Evolutionary conservation across 2,888 invertebrate species (phyloP), one percentile per base, ranked within the genome.

Genomic region (Eulithis testata): DNA sequence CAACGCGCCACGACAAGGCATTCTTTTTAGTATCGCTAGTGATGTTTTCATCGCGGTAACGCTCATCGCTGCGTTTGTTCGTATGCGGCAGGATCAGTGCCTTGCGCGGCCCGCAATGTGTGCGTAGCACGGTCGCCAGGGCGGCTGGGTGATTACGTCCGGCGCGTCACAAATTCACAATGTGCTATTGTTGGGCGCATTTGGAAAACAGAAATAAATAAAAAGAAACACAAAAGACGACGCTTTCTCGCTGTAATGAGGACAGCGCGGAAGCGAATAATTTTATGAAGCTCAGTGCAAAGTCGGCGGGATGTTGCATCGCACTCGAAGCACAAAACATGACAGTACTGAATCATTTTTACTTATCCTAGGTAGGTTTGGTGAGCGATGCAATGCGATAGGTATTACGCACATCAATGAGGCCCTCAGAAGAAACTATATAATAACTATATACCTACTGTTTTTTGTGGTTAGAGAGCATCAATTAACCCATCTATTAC

Each of bases 171-270:
- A n/a, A 12, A 11, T 40, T 50, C 58, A 59, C 66, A 66, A 69
- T 69, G 66, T 64, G 49, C 64, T 57, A 66, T 69, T 66, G 69
- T 69, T 66, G 60, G 27, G 49, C 45, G 55, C 63, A 59, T 66
- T 66, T 63, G 54, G 57, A 64, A 50, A 65, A 63, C 55, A 54
- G 40, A 64, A 65, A 63, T 66, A 66, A 65, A 69, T 60, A 70
- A 21, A 63, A 59, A 60, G n/a, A 58, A 55, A 66, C 60, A 69
- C 69, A 66, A 65, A 63, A 63, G 63, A 60, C 51, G 37, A 62
- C 58, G 56, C 58, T 60, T 55, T 65, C 63, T 58, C 65, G 60
- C 31, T 51, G 12, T 66, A 66, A 66, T 66, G 69, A 69, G 65
- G 63, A 59, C 53, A 58, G 44, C 14, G 59, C 59, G 54, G 44